Conservation (phyloP, 2,797 vertebrate species). For the Holocentrus rufus region DNA sequence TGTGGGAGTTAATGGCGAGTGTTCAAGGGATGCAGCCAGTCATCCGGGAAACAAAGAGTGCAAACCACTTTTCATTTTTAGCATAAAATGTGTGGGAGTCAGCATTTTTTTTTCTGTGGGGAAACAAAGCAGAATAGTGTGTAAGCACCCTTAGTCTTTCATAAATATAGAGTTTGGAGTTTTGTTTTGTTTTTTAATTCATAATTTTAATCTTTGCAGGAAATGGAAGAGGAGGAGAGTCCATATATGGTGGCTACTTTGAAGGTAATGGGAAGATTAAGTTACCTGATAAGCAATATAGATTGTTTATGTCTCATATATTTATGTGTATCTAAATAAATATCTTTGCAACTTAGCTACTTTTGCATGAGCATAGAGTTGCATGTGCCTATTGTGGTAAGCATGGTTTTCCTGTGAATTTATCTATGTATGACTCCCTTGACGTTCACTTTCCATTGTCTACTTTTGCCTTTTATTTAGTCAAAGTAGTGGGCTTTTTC, state of each 20-base stretch:
- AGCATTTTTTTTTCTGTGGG: too few relatives aligned
- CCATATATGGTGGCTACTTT: conserved; percentile 98
- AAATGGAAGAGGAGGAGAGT: conserved; percentile 99
- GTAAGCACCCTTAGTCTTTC: too few relatives aligned
- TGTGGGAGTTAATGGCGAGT: too few relatives aligned
- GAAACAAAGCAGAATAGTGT: too few relatives aligned
- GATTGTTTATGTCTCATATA: conserved; percentile 30
- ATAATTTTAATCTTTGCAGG: conserved; percentile 76
- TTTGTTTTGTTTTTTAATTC: not conserved
- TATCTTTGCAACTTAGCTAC: conserved; percentile 59
- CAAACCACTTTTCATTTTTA: not conserved
- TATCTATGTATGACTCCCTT: conserved; percentile 41
- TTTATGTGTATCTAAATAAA: conserved; percentile 30
- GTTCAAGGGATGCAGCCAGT: too few relatives aligned
- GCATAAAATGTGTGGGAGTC: not conserved
- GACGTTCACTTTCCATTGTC: conserved; percentile 63
- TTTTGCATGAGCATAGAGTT: conserved; percentile 89
- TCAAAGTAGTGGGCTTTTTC: conserved; percentile 74
- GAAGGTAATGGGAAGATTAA: conserved; percentile 88
- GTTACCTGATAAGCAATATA: conserved; percentile 23
- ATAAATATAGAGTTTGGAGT: not conserved
- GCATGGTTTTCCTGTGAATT: conserved; percentile 79
- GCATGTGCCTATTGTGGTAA: conserved; percentile 85
- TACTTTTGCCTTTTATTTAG: conserved; percentile 62
- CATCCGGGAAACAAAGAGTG: too few relatives aligned